Base-by-base conservation (phyloP, 2,113 vertebrate genomes). In the Hirundichthys speculiger region DNA sequence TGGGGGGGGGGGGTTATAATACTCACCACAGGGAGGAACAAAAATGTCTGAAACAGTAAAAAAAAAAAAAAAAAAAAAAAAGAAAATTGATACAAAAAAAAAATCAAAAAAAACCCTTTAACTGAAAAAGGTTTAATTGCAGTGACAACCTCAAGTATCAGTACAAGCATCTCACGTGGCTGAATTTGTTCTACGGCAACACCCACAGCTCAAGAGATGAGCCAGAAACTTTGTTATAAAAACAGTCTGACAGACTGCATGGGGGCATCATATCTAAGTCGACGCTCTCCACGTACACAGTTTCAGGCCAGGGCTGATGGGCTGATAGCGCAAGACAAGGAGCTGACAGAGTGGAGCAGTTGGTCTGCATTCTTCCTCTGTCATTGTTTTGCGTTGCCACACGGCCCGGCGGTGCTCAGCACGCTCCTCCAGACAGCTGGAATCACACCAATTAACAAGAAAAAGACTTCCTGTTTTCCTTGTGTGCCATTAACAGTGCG, bases 321-420 rank as follows among this genome's bases (percentile, higher is more conserved):
- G 41, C 52, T 22, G 77, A 87, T 81, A 83, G 39, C 61, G 27
- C 39, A 46, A 53, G 55, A 87, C 52, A 54, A 75, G 63, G 45
- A 87, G 85, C 46, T 79, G 80, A 82, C 81, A 79, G 77, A 77
- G 57, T 18, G 66, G 30, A 84, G 80, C 43, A 16, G 86, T 89
- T 60, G 7, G 75, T 42, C 89, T 40, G 71, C 88, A 90, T 91
- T 90, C 79, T 80, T 85, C 42, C 73, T 63, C 82, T 54, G 75
- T 75, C 73, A 45, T 52, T 69, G 66, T 71, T 14, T 52, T 53
- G 41, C 12, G 69, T 50, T 73, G 80, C 79, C 69, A 75, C 80
- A 73, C 34, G 39, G 65, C 79, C 71, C 3, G 54, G 38, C 51
- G 24, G 46, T 13, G 24, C 63, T 73, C 62, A 48, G 77, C 83